These are phyloP conservation scores for Halcyon badia DNA, from an alignment of 2,797 vertebrate species.

Conservation along the genomic window DNA sequence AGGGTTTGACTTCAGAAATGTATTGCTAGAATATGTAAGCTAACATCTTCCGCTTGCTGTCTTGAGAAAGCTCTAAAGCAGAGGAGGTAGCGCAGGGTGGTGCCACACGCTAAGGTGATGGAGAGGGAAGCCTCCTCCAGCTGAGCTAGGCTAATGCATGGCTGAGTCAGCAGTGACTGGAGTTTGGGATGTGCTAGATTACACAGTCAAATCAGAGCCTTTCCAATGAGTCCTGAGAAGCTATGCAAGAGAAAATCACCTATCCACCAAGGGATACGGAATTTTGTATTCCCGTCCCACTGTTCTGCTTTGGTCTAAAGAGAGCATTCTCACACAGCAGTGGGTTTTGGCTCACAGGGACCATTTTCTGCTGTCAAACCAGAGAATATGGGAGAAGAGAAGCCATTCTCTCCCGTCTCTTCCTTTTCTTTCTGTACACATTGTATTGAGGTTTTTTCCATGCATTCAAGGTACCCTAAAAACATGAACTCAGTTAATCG, in stretches of 20 bases:
- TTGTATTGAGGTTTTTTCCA: background rate
- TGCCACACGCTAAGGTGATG: background rate
- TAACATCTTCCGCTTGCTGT: background rate
- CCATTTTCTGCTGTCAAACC: background rate
- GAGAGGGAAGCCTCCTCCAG: background rate
- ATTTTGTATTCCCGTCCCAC: background rate
- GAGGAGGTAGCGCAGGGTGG: background rate
- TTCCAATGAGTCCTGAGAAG: background rate
- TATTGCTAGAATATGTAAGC: background rate
- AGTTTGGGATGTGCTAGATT: background rate
- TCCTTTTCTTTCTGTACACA: background rate
- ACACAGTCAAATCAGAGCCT: background rate
- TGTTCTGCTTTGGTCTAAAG: background rate
- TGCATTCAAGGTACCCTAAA: background rate
- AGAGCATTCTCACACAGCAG: background rate
- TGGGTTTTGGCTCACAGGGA: background rate
- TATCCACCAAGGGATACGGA: background rate
- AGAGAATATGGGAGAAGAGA: background rate
- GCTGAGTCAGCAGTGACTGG: background rate
- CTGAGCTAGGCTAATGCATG: background rate
- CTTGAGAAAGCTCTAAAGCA: background rate
- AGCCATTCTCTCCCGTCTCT: background rate
- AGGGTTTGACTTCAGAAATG: constrained; percentile 27
- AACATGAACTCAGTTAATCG: background rate
- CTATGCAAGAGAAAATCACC: background rate